A percentile compares a stretch with the other conserved stretches of the same genome.
These are phyloP conservation scores for Cephalopholis sonnerati DNA, from an alignment of 2,113 vertebrate genomes.

Conservation along the genomic window DNA sequence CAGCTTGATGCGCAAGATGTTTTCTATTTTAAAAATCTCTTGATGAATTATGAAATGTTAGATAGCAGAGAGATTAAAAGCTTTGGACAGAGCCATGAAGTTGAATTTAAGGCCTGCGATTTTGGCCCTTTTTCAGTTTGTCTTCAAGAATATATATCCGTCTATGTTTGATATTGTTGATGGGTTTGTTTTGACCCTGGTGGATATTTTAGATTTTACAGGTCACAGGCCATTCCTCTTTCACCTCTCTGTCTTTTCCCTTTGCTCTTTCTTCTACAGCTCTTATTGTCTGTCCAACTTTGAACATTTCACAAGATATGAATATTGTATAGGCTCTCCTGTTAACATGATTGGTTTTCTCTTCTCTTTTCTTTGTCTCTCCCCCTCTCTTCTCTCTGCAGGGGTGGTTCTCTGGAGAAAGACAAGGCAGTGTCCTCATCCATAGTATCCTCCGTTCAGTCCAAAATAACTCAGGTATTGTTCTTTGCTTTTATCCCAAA, in stretches of 20 bases:
- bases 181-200: conserved; percentile 13
- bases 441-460: conserved; percentile 96
- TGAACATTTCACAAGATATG: conserved; percentile 58
- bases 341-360: conserved; percentile 64
- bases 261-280: neutral
- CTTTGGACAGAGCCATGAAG: conserved; percentile 7
- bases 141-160: conserved; percentile 17
- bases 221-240: conserved; percentile 9
- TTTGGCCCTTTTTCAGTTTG: conserved; percentile 6
- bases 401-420: conserved; percentile 95
- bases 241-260: neutral
- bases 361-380: conserved; percentile 10
- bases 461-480: conserved; percentile 99
- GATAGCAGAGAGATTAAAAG: conserved; percentile 28
- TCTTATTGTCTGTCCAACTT: conserved; percentile 39
- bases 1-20: conserved; percentile 21
- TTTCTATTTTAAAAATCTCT: conserved; percentile 26
- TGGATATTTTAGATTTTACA: conserved; percentile 29
- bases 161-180: conserved; percentile 29
- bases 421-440: conserved; percentile 94
- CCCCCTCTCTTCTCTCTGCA: conserved; percentile 66
- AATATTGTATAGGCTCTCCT: conserved; percentile 67
- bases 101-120: neutral
- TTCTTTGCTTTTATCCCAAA: conserved; percentile 57
- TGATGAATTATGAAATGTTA: conserved; percentile 54